phyloP scores from a whole-genome alignment of 1,140 invertebrate genomes.

The Drosophila littoralis region DNA sequence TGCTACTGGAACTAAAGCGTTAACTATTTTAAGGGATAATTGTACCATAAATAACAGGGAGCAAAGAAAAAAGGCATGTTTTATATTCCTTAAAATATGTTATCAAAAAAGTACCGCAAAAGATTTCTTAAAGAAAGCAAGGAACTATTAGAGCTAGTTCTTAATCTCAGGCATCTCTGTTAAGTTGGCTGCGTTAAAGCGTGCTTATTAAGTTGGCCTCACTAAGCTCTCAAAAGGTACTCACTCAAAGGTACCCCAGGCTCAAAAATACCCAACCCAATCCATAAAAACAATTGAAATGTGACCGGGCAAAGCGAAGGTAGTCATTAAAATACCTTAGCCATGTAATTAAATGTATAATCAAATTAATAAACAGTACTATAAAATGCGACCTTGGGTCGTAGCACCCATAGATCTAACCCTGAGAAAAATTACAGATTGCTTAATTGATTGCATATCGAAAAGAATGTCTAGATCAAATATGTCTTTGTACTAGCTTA shows the following conservation, averaged over 20 bases:
- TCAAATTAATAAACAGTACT: conserved; percentile 23
- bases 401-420: conserved; percentile 43
- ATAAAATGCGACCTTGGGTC: conserved; percentile 44
- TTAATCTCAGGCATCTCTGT: neutral
- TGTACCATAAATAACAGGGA: no score
- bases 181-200: neutral
- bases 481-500: conserved; percentile 51
- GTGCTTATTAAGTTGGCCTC: conserved; percentile 3
- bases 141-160: no score
- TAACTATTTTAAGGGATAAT: no score
- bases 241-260: neutral
- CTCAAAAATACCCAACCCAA: neutral
- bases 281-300: neutral
- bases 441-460: conserved; percentile 66
- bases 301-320: neutral
- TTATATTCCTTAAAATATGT: no score
- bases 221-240: neutral
- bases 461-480: conserved; percentile 60
- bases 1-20: no score
- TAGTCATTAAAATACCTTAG: conserved; percentile 3
- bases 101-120: no score
- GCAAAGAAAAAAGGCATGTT: no score
- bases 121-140: no score
- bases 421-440: conserved; percentile 60
- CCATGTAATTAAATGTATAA: conserved; percentile 32